Conservation (phyloP, 2,888 invertebrate species). For the Lamellibrachia satsuma region DNA sequence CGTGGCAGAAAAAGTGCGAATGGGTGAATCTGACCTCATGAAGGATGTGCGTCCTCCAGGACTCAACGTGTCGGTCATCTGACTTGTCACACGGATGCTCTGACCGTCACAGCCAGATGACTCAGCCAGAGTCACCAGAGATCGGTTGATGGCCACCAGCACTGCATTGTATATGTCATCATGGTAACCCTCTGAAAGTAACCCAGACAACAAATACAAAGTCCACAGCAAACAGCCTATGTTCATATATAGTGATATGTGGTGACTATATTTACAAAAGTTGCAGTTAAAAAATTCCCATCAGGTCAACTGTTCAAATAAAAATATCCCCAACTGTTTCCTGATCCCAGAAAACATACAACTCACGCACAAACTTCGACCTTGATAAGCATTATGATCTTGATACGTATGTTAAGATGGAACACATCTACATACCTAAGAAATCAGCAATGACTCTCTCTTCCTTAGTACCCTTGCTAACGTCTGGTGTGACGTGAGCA, state of each 20-base stretch:
- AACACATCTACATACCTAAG: conserved; percentile 31
- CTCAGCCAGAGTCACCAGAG: conserved; percentile 60
- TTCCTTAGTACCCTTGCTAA: conserved; percentile 22
- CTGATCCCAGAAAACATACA: too few relatives aligned
- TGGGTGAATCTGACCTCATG: conserved; percentile 1
- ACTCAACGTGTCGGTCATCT: conserved; percentile 27
- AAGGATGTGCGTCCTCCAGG: neutral
- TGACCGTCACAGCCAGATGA: conserved; percentile 61
- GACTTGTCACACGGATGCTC: conserved; percentile 50
- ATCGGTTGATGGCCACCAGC: conserved; percentile 52
- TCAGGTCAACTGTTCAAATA: too few relatives aligned
- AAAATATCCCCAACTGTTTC: too few relatives aligned
- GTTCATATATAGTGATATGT: too few relatives aligned
- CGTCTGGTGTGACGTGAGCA: neutral
- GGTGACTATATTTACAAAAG: too few relatives aligned
- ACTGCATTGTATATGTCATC: conserved; percentile 60
- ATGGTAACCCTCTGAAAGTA: conserved; percentile 54
- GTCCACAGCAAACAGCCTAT: neutral
- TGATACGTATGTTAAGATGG: neutral
- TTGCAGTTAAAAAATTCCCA: too few relatives aligned
- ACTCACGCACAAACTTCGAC: too few relatives aligned
- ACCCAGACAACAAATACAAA: neutral
- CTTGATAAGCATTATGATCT: too few relatives aligned
- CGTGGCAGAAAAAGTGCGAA: conserved; percentile 32
- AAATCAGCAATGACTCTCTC: conserved; percentile 33